Evolutionary conservation across 2,113 vertebrate genomes (phyloP).

Genomic region (Trachemys scripta): DNA sequence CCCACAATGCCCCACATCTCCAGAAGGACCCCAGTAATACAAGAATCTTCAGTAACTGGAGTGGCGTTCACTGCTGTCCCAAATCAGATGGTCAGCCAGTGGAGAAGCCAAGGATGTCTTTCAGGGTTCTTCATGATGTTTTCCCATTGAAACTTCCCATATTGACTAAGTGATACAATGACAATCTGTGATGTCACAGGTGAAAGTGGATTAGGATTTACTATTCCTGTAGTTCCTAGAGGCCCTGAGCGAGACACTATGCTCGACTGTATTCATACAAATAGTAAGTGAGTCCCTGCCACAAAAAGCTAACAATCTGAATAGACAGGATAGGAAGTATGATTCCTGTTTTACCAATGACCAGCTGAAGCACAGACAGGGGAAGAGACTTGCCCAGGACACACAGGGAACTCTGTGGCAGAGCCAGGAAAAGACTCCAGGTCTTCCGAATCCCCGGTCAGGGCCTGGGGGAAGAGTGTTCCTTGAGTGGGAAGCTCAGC

Average conservation of each 20-base stretch:
- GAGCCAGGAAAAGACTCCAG: neutral
- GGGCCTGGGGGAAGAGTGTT: rapidly evolving
- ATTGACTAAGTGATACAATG: rapidly evolving
- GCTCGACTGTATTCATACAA: too few relatives aligned
- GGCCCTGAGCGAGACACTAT: neutral
- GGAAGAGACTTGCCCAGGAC: neutral
- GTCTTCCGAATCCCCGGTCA: neutral
- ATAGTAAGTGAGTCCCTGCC: too few relatives aligned
- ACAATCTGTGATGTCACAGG: neutral
- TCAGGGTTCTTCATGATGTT: neutral
- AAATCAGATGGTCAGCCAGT: neutral
- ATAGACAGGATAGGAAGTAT: neutral
- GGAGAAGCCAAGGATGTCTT: rapidly evolving
- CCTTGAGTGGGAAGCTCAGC: neutral
- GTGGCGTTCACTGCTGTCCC: neutral
- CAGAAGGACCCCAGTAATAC: neutral
- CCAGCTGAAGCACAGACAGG: neutral
- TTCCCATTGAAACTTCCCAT: neutral
- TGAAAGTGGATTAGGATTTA: neutral
- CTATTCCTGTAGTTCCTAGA: neutral
- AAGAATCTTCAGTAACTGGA: neutral
- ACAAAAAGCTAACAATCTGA: neutral
- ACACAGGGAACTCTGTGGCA: neutral
- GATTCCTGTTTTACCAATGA: neutral
- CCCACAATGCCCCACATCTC: neutral